Conservation (phyloP, 1,140 invertebrate species). For the Portunus trituberculatus region DNA sequence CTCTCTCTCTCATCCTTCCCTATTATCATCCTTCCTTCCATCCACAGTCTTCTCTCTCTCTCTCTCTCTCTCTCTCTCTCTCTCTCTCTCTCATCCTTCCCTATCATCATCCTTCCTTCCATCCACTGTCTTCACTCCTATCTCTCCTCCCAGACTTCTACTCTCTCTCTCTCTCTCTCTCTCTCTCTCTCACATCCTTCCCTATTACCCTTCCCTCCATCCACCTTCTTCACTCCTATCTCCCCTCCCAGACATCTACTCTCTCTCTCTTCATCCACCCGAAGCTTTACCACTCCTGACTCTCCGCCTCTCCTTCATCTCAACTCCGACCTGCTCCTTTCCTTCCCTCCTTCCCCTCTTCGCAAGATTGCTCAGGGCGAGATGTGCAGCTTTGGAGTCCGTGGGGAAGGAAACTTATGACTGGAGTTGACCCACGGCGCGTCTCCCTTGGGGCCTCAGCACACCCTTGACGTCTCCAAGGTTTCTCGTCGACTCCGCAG, state of each 20-base stretch:
- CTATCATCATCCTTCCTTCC: too few relatives aligned
- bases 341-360: background rate
- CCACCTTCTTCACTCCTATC: background rate
- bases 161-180: background rate
- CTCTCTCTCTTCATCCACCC: background rate
- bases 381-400: background rate
- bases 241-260: background rate
- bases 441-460: background rate
- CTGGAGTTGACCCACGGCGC: background rate
- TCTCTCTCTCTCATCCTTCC: too few relatives aligned
- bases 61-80: too few relatives aligned
- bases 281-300: background rate
- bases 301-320: background rate
- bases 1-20: too few relatives aligned
- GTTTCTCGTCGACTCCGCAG: too few relatives aligned
- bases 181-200: too few relatives aligned
- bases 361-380: conserved; percentile 3
- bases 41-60: too few relatives aligned
- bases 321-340: background rate
- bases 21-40: too few relatives aligned
- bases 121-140: background rate
- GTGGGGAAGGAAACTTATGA: background rate
- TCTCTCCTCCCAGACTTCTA: background rate
- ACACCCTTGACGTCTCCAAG: background rate
- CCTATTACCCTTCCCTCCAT: too few relatives aligned